These are phyloP conservation scores for Tupiocoris notatus DNA, from an alignment of 2,888 invertebrate genomes.

Conservation along the genomic window DNA sequence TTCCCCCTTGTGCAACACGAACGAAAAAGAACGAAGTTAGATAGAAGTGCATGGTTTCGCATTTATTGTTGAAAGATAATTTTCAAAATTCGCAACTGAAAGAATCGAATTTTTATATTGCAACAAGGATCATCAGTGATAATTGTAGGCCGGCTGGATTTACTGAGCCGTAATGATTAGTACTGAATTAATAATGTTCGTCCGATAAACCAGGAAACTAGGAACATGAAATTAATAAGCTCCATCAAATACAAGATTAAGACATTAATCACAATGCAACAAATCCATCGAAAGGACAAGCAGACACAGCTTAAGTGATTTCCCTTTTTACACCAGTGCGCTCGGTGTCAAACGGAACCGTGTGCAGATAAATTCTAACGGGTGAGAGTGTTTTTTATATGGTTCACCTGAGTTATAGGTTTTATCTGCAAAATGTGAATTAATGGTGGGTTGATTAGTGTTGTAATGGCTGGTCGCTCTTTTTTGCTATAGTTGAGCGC, in stretches of 20 bases:
- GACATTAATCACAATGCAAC: background rate
- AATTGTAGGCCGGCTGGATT: too few species aligned
- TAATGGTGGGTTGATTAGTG: too few species aligned
- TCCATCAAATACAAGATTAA: slow-evolving; percentile 10
- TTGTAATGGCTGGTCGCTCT: too few species aligned
- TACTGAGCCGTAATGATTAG: too few species aligned
- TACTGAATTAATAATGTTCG: background rate
- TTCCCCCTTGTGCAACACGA: slow-evolving; percentile 2
- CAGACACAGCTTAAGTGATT: slow-evolving; percentile 30
- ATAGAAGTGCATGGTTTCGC: slow-evolving; percentile 29
- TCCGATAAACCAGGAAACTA: slow-evolving; percentile 38
- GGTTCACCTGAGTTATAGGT: too few species aligned
- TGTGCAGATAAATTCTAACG: background rate
- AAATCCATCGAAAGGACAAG: slow-evolving; percentile 4
- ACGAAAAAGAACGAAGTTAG: background rate
- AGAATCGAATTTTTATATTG: background rate
- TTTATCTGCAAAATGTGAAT: too few species aligned
- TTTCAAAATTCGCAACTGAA: background rate
- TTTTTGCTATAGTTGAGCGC: too few species aligned
- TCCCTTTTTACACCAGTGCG: slow-evolving; percentile 14
- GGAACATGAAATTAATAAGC: slow-evolving; percentile 31
- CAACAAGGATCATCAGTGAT: slow-evolving; percentile 26
- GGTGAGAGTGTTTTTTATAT: too few species aligned
- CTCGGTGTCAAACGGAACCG: too few species aligned
- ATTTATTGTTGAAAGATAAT: slow-evolving; percentile 1